Conservation (phyloP, 2,888 invertebrate species). For the Limnephilus auricula region DNA sequence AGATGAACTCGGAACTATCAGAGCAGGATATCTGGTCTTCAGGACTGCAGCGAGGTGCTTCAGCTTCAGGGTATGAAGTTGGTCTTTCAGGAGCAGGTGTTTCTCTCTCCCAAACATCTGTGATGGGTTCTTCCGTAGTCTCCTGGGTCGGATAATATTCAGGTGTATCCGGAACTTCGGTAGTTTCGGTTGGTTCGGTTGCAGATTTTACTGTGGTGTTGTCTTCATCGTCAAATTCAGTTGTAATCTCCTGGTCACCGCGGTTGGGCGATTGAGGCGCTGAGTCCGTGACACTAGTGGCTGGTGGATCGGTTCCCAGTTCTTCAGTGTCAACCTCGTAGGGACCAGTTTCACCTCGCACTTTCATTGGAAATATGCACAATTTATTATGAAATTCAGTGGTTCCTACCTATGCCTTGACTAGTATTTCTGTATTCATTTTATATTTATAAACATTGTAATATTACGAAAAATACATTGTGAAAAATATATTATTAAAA, state of each 20-base stretch:
- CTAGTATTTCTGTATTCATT: neutral
- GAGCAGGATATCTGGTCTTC: slow-evolving; percentile 56
- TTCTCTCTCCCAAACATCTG: neutral
- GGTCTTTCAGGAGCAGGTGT: neutral
- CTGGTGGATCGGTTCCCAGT: neutral
- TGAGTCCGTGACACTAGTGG: neutral
- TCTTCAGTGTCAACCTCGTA: neutral
- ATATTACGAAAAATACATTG: no score
- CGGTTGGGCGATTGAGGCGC: neutral
- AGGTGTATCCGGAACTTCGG: no score
- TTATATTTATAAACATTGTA: neutral
- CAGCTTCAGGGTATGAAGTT: neutral
- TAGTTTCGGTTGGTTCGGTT: neutral
- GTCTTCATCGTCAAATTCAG: neutral
- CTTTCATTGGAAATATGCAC: neutral
- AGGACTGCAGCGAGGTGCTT: slow-evolving; percentile 39
- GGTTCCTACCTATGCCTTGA: neutral
- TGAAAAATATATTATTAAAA: no score
- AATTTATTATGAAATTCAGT: neutral
- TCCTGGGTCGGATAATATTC: neutral
- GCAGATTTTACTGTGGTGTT: neutral
- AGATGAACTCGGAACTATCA: slow-evolving; percentile 72
- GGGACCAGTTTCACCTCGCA: neutral
- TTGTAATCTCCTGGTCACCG: neutral
- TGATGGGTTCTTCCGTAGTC: neutral